Evolutionary conservation across 2,888 invertebrate species (phyloP).

Genomic region (Cantharis flavilabris): DNA sequence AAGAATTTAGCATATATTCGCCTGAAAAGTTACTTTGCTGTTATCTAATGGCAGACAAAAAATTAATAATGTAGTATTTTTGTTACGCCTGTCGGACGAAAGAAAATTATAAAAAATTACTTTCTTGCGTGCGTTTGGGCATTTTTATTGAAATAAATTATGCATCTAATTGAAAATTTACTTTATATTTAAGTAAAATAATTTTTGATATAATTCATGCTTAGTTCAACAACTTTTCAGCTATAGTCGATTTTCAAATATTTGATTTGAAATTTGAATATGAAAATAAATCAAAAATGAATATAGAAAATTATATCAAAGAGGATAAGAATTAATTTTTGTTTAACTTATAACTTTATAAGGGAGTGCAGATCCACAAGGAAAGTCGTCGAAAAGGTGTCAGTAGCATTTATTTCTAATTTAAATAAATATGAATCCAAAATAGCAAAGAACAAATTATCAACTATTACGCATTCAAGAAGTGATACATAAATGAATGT

Average conservation of each 20-base stretch:
- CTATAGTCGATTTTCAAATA: neutral
- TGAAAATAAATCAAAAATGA: neutral
- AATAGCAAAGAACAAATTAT: neutral
- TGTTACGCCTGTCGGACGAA: neutral
- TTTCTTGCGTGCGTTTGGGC: neutral
- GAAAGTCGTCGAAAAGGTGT: neutral
- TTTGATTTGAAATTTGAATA: neutral
- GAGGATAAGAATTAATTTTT: neutral
- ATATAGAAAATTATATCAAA: neutral
- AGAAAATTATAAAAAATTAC: neutral
- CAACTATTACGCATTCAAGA: neutral
- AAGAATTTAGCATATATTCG: neutral
- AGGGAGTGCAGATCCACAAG: neutral
- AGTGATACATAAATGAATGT: conserved; percentile 13
- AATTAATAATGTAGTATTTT: neutral
- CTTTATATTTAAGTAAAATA: neutral
- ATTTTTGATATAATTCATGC: neutral
- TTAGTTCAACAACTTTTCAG: neutral
- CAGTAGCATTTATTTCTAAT: neutral
- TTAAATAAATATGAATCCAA: neutral
- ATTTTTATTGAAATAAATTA: neutral
- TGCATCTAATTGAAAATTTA: neutral
- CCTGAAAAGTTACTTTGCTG: neutral
- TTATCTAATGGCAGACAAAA: neutral
- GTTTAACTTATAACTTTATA: neutral